A percentile compares a stretch with the other conserved stretches of the same genome.
phyloP scores from a whole-genome alignment of 1,140 invertebrate genomes.

The Yoshiicerus persimilis region DNA sequence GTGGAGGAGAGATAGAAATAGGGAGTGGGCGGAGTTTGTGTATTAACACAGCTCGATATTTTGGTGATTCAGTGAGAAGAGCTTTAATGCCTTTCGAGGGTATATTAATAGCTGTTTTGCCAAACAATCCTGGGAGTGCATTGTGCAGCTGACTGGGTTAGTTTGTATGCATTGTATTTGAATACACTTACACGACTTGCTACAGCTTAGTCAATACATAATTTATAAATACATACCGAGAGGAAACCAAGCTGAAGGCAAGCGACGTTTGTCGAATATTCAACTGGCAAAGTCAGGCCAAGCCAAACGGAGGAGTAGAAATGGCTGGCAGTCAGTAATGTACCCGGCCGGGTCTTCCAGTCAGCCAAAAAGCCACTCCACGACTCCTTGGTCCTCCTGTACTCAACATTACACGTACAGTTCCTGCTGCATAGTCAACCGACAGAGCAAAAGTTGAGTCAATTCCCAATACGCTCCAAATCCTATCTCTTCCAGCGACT shows the following conservation, averaged over 20 bases:
- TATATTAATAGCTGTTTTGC: not conserved
- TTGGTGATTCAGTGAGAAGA: not conserved
- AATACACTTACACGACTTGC: not conserved
- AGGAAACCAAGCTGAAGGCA: not conserved
- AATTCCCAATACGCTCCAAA: not conserved
- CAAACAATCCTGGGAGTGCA: not conserved
- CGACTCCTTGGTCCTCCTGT: too few relatives aligned
- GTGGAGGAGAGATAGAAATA: too few relatives aligned
- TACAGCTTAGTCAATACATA: conserved; percentile 13
- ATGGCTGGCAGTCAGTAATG: not conserved
- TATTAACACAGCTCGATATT: too few relatives aligned
- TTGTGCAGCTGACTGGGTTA: not conserved
- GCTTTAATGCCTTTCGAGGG: not conserved
- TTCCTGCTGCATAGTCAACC: not conserved
- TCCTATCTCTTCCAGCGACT: not conserved
- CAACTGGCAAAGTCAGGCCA: not conserved
- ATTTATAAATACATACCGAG: not conserved
- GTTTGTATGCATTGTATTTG: not conserved
- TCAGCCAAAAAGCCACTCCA: not conserved
- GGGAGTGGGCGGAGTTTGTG: too few relatives aligned
- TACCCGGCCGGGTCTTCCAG: not conserved
- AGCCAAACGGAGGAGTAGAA: not conserved
- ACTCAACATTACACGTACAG: too few relatives aligned
- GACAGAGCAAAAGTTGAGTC: not conserved
- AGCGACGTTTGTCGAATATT: conserved; percentile 3